phyloP scores from a whole-genome alignment of 2,113 vertebrate species.

The Percopsis transmontana region DNA sequence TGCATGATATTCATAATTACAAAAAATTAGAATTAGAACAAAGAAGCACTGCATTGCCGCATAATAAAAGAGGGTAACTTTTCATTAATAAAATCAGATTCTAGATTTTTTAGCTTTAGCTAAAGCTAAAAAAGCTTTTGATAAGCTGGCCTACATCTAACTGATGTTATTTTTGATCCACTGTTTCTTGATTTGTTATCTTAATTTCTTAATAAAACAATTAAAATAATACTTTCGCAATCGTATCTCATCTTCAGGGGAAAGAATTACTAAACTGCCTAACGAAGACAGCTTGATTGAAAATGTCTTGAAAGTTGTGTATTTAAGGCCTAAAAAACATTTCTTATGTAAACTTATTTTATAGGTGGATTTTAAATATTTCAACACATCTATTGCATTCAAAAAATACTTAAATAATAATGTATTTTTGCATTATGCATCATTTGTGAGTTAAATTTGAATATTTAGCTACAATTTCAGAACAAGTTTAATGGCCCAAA shows the following conservation, averaged over 20 bases:
- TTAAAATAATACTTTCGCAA: neutral
- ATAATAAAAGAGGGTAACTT: neutral
- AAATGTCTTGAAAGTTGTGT: neutral
- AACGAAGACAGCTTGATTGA: neutral
- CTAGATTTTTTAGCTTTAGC: too few species aligned
- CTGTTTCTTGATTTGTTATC: too few species aligned
- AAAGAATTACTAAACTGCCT: neutral
- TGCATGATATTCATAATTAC: neutral
- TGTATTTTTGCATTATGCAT: too few species aligned
- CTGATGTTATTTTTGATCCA: neutral
- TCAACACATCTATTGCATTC: neutral
- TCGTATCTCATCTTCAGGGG: neutral
- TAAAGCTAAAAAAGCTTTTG: too few species aligned
- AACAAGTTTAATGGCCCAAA: neutral
- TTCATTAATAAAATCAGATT: too few species aligned
- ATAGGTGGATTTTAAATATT: neutral
- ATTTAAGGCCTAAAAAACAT: neutral
- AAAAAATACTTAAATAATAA: too few species aligned
- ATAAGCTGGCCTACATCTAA: too few species aligned
- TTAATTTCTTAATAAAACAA: neutral
- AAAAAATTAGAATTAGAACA: conserved; percentile 4
- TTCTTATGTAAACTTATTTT: neutral
- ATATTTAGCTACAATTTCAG: too few species aligned
- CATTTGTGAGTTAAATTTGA: too few species aligned
- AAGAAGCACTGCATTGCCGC: conserved; percentile 12